Evolutionary conservation across 2,888 invertebrate genomes (phyloP).

Genomic region (Pristionchus entomophagus): DNA sequence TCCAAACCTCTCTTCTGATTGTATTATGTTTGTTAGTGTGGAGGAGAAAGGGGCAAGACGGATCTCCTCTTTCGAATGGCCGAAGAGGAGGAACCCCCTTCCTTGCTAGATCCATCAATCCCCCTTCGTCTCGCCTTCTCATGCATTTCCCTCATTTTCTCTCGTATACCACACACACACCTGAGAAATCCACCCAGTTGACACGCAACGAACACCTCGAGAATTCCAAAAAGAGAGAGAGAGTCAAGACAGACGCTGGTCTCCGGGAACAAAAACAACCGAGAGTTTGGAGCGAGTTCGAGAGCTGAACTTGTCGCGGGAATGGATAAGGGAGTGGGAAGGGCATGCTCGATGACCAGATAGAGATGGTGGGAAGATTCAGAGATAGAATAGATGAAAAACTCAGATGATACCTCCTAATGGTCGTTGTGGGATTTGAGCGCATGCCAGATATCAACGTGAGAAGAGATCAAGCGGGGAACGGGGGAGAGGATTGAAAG

Average conservation of each 20-base stretch:
- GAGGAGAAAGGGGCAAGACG: constrained; percentile 21
- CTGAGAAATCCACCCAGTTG: constrained; percentile 3
- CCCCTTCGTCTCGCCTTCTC: background rate
- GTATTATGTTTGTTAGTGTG: constrained; percentile 46
- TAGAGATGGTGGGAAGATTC: background rate
- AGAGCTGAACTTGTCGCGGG: constrained; percentile 12
- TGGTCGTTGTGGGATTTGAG: constrained; percentile 43
- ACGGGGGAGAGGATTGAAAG: too few species aligned
- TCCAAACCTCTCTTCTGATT: constrained; percentile 35
- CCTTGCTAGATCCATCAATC: constrained; percentile 25
- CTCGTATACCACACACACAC: constrained; percentile 25
- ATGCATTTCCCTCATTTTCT: constrained; percentile 16
- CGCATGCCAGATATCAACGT: background rate
- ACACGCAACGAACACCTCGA: constrained; percentile 36
- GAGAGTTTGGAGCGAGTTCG: background rate
- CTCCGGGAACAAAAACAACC: background rate
- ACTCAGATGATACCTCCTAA: background rate
- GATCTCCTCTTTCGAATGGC: constrained; percentile 1
- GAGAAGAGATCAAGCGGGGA: constrained; percentile 24
- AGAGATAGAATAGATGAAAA: background rate
- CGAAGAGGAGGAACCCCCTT: background rate
- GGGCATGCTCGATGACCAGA: background rate
- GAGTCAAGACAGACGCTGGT: background rate
- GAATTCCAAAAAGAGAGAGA: constrained; percentile 19
- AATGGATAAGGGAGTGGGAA: background rate